Evolutionary conservation across 2,888 invertebrate genomes (phyloP), one percentile per base, ranked within the genome.

Genomic region (Watsonalla cultraria): DNA sequence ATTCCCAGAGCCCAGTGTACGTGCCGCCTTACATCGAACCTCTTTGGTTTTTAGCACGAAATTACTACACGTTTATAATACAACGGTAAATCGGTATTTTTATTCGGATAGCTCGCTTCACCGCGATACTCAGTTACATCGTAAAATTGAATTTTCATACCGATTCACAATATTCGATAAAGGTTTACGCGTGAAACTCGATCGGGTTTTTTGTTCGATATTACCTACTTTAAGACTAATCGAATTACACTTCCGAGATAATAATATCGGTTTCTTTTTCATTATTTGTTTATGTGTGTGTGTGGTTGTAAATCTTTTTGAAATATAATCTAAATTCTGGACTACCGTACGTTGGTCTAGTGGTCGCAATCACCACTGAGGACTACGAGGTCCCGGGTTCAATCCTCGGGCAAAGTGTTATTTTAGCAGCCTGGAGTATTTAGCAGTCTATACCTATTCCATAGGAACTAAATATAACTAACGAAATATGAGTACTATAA

Each of bases 31-130:
- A 51, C 51, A 6, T 56, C 59, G 60, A 59, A 61, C 56, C 58
- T 64, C 58, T 62, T 66, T 65, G 73, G 68, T 72, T 71, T 74
- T 76, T 78, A 76, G 72, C 69, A 65, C 62, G 57, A 62, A 76
- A 73, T 77, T 68, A 71, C 69, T 60, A 64, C 62, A 67, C 66
- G 70, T 70, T 66, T 68, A 66, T 72, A 68, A 55, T 52, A 59
- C 78, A 83, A 80, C 81, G 76, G 82, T 70, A 37, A 37, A 37
- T 7, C 37, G 42, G 49, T 60, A 61, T 69, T 69, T 65, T 54
- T 52, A 60, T 60, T 11, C 42, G 11, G 11, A 42, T 42, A 11
- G 42, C 42, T 42, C 11, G 42, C 42, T 42, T 42, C 42, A 11
- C 42, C 42, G 42, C 37, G 37, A 37, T 37, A 11, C 42, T 42